phyloP scores from a whole-genome alignment of 2,113 vertebrate genomes.

The Suricata suricatta region DNA sequence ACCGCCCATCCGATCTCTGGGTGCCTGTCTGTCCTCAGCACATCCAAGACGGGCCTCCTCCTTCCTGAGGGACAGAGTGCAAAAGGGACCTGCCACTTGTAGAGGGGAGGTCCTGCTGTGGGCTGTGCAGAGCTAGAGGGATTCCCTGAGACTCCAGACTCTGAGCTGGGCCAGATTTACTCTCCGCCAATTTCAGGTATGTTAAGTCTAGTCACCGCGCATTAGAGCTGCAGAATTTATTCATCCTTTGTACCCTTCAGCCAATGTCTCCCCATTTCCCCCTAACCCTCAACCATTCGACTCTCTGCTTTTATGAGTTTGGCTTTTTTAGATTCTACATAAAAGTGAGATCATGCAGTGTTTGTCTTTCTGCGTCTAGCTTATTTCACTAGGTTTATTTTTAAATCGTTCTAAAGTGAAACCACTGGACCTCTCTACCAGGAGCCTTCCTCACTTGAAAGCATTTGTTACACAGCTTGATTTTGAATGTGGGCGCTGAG shows the following conservation, averaged over 20 bases:
- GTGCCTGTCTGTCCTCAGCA: neutral
- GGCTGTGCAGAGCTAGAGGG: neutral
- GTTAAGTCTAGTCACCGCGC: accelerated
- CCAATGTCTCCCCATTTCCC: neutral
- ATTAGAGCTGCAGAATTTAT: accelerated
- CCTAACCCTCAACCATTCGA: neutral
- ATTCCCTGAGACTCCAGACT: neutral
- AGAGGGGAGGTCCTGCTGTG: neutral
- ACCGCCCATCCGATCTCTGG: neutral
- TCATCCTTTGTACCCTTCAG: neutral
- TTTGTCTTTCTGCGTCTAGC: neutral
- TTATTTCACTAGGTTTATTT: neutral
- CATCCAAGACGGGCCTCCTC: accelerated
- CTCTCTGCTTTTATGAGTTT: neutral
- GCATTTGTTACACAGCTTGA: neutral
- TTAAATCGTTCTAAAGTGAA: neutral
- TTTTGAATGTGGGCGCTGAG: neutral
- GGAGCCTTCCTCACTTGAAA: neutral
- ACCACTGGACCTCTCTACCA: neutral
- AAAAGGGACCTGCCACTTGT: neutral
- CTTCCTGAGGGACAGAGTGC: neutral
- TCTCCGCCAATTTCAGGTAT: neutral
- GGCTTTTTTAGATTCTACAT: neutral
- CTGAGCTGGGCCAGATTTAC: neutral
- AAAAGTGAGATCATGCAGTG: too few species aligned